Base-by-base conservation (phyloP, 2,113 vertebrate species). In the Lampris megalopsis region DNA sequence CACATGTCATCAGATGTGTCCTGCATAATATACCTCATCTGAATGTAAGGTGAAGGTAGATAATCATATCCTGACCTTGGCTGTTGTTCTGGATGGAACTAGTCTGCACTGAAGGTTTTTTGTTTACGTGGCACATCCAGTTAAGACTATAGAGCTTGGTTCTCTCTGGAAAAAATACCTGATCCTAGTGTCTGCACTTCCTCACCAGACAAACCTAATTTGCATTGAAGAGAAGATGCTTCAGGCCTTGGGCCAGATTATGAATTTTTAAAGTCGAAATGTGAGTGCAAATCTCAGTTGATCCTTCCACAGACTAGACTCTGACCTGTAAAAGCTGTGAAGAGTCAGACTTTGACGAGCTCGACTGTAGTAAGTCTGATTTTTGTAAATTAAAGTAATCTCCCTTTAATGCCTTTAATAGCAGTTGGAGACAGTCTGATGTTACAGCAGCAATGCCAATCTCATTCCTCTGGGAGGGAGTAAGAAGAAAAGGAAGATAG, bases 381-480 rank as follows among this genome's bases (percentile, higher is more conserved):
- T 86, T 78, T 81, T 71, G 79, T 88, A 60, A 77, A 66, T 66
- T 59, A 35, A 9, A 13, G 52, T 66, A 54, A 78, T 73, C 40
- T 60, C 9, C 53, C 6, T 77, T 68, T 63, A 82, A 84, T 82
- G 75, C 76, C 64, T 79, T 68, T 63, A 82, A 84, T 82, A 72
- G 76, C 64, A 77, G 59, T 81, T 58, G 72, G 67, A 73, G 59
- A 13, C 11, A 6, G 38, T 13, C n/a, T 37, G 59, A 61, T 13
- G 2, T 40, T 42, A 11, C 59, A 41, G 63, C 60, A 45, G 43
- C 43, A 35, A 9, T 6, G 54, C 48, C 63, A 57, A 61, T 70
- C 69, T 59, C 38, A 68, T 38, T 82, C 43, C 50, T 70, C 66
- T 4, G 36, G 10, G 10, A 58, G 49, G 5, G 47, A 61, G 42